phyloP scores from a whole-genome alignment of 2,113 vertebrate genomes.

The Cathartes aura region DNA sequence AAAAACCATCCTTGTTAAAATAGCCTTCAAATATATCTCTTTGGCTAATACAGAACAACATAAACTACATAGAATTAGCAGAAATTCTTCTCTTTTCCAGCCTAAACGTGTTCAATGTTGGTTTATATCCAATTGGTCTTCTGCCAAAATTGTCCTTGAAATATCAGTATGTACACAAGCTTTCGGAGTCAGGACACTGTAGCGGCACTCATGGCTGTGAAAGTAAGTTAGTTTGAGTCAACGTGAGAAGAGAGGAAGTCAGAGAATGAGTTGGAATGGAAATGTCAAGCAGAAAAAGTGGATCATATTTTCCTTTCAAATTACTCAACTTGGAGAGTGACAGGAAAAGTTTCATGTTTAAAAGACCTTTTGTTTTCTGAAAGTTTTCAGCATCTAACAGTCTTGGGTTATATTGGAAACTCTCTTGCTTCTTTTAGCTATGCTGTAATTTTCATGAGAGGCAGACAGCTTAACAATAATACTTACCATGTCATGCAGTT shows the following conservation, averaged over 20 bases:
- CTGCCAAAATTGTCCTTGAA: background rate
- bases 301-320: background rate
- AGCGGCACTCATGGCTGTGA: background rate
- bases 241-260: background rate
- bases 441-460: background rate
- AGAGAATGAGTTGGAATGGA: background rate
- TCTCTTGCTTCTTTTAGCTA: background rate
- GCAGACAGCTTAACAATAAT: background rate
- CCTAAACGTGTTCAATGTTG: background rate
- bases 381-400: background rate
- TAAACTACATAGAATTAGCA: background rate
- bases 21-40: background rate
- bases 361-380: background rate
- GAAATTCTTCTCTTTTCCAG: background rate
- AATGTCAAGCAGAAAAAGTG: background rate
- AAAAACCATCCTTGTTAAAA: background rate
- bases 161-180: background rate
- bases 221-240: background rate
- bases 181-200: background rate
- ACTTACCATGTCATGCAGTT: background rate
- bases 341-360: background rate
- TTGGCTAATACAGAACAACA: background rate
- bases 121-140: background rate
- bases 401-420: background rate
- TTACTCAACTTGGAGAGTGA: background rate